Base-by-base conservation (phyloP, 2,113 vertebrate genomes). In the Zosterops japonicus region DNA sequence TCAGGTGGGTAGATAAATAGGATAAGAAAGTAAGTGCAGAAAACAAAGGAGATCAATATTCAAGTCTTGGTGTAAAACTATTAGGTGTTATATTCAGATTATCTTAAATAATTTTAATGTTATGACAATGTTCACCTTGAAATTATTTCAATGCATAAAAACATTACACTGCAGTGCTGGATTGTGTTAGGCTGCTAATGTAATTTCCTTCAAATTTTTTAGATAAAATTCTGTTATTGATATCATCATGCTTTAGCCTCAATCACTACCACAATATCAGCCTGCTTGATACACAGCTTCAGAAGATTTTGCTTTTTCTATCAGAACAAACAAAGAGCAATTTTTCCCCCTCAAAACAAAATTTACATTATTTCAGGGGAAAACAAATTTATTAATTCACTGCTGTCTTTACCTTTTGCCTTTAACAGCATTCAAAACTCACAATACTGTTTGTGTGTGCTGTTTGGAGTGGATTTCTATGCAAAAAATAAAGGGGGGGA, bases 311-410 rank as follows among this genome's bases (percentile, higher is more conserved):
- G 3, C 13, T 81, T 41, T 52, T 80, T n/a, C 47, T 68, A 59
- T 59, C 4, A 70, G 28, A 84, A 69, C 21, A 77, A 87, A 63
- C 18, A 61, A 81, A 75, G 20, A 15, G 1, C 31, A 8, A 22
- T 55, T 11, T 14, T 4, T 2, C 0, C 2, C 2, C 3, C 53
- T 36, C 9, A n/a, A 41, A 78, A 29, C 20, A 69, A 46, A 85
- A 88, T 39, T 14, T 31, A 19, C 0, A 0, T 9, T 10, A 2
- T 33, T 85, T 86, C 39, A 74, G 63, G 5, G 27, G 9, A 57
- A 63, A 63, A 6, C 23, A 35, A 27, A 64, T 74, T n/a, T 24
- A 44, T 55, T 55, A 1, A 4, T 18, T 59, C 3, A 6, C 0
- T 0, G 42, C 3, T 55, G 4, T 22, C 33, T 67, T 68, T n/a